phyloP scores from a whole-genome alignment of 2,888 invertebrate genomes.

The Lasius platythorax region DNA sequence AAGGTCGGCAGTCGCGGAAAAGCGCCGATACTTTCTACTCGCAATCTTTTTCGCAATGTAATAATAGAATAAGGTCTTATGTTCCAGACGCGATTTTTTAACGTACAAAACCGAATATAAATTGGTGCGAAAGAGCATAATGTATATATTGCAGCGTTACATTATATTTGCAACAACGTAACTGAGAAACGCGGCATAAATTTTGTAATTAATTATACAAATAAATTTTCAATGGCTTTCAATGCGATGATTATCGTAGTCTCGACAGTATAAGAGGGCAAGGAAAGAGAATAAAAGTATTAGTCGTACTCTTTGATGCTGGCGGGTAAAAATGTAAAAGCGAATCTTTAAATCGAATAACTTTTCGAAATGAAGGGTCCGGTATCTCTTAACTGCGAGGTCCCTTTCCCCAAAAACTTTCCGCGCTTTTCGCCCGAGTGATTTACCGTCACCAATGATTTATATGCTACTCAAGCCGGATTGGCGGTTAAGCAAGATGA shows the following conservation, averaged over 20 bases:
- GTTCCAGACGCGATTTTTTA: not conserved
- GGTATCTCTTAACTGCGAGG: conserved; percentile 28
- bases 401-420: conserved; percentile 74
- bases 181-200: not conserved
- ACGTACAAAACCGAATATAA: not conserved
- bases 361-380: conserved; percentile 9
- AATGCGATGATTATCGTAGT: conserved; percentile 20
- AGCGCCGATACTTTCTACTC: conserved; percentile 11
- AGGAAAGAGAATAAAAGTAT: conserved; percentile 13
- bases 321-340: conserved; percentile 16
- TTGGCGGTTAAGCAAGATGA: conserved; percentile 67
- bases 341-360: conserved; percentile 20
- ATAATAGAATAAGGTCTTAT: not conserved
- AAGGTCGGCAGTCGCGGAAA: conserved; percentile 29
- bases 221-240: conserved; percentile 35
- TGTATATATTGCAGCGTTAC: not conserved
- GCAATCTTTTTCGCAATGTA: not conserved
- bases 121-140: not conserved
- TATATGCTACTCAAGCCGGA: conserved; percentile 76
- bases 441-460: conserved; percentile 83
- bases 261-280: not conserved
- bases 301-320: not conserved
- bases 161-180: not conserved
- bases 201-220: conserved; percentile 18
- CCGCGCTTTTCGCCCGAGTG: conserved; percentile 78